phyloP scores from a whole-genome alignment of 2,888 invertebrate species.

The Eristalis pertinax region DNA sequence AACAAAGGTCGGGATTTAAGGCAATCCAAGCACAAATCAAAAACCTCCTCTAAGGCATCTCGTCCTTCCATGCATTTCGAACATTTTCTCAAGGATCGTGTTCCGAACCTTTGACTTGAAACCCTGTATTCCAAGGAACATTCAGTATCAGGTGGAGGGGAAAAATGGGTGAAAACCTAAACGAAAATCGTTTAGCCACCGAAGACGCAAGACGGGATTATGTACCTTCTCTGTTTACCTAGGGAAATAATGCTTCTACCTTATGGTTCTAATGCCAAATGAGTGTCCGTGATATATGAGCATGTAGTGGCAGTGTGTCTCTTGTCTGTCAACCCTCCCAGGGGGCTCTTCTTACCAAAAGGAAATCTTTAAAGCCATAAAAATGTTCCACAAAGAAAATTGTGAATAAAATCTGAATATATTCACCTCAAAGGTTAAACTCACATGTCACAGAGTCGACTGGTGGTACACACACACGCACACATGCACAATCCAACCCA shows the following conservation, averaged over 20 bases:
- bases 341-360: conserved; percentile 26
- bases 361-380: conserved; percentile 72
- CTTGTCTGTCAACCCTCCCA: conserved; percentile 4
- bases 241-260: conserved; percentile 56
- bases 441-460: conserved; percentile 64
- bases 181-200: conserved; percentile 59
- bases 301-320: conserved; percentile 11
- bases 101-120: conserved; percentile 49
- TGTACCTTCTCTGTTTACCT: conserved; percentile 54
- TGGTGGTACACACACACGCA: conserved; percentile 5
- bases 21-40: not conserved
- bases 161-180: conserved; percentile 36
- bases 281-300: conserved; percentile 54
- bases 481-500: conserved; percentile 17
- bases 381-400: conserved; percentile 68
- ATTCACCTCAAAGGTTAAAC: conserved; percentile 72
- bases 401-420: conserved; percentile 68
- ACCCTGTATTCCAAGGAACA: conserved; percentile 59
- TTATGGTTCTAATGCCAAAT: conserved; percentile 54
- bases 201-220: conserved; percentile 59
- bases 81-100: conserved; percentile 54
- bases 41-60: not conserved
- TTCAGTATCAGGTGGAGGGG: conserved; percentile 13
- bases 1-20: not conserved
- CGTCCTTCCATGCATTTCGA: not conserved